phyloP scores from a whole-genome alignment of 2,888 invertebrate genomes.

The Drosophila diplacantha region DNA sequence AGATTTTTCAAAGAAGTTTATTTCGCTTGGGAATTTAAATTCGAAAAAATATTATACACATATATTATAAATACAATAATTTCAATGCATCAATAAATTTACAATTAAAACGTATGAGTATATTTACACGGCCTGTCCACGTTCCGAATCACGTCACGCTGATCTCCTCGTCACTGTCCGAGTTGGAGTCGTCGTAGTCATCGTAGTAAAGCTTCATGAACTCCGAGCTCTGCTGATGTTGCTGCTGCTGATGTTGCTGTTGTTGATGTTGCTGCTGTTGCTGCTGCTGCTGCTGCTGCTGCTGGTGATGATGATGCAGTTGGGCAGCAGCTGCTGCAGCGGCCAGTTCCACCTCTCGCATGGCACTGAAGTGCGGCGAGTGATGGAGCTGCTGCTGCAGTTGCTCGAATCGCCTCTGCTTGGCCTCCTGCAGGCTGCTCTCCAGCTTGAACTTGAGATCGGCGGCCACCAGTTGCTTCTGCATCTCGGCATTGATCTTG shows the following conservation, averaged over 20 bases:
- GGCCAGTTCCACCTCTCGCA: slow-evolving; percentile 62
- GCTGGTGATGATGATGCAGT: slow-evolving; percentile 72
- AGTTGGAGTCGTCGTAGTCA: slow-evolving; percentile 79
- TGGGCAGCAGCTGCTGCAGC: slow-evolving; percentile 67
- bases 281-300: slow-evolving; percentile 65
- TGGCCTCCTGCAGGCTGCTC: slow-evolving; percentile 71
- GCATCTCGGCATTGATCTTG: slow-evolving; percentile 77
- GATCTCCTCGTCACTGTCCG: slow-evolving; percentile 89
- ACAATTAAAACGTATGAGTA: slow-evolving; percentile 55
- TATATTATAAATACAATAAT: slow-evolving; percentile 51
- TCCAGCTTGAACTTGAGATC: slow-evolving; percentile 76
- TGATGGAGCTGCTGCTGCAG: slow-evolving; percentile 62
- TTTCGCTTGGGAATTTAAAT: slow-evolving; percentile 72
- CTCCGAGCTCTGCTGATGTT: slow-evolving; percentile 64
- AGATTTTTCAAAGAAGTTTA: slow-evolving; percentile 56
- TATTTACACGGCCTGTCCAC: slow-evolving; percentile 51
- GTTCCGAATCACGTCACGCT: slow-evolving; percentile 87
- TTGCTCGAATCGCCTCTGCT: slow-evolving; percentile 68
- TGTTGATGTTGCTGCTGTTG: slow-evolving; percentile 62
- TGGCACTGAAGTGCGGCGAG: slow-evolving; percentile 63
- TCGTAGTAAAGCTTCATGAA: slow-evolving; percentile 78
- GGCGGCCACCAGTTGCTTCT: slow-evolving; percentile 75
- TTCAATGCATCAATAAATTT: slow-evolving; percentile 52
- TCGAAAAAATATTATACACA: slow-evolving; percentile 68
- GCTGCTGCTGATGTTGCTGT: slow-evolving; percentile 45